These are phyloP conservation scores for Ceratosolen solmsi DNA, from an alignment of 1,140 invertebrate genomes.

Conservation along the genomic window DNA sequence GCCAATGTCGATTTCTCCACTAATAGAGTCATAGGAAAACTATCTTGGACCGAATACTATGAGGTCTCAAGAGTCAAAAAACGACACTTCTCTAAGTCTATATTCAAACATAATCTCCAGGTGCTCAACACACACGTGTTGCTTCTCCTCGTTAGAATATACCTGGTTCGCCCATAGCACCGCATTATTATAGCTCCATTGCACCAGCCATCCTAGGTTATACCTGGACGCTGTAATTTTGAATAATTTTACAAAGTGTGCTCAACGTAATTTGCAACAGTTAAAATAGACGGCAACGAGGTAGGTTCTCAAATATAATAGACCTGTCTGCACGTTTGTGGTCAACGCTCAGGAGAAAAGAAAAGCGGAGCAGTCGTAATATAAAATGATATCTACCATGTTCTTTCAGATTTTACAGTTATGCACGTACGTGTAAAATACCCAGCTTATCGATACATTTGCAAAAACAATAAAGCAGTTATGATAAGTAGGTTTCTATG, in stretches of 20 bases:
- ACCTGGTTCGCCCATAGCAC: background rate
- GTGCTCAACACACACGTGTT: too few relatives aligned
- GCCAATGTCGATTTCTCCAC: too few relatives aligned
- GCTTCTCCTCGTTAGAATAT: slow-evolving; percentile 3
- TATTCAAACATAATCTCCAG: slow-evolving; percentile 8
- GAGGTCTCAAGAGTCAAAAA: slow-evolving; percentile 11
- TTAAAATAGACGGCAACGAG: background rate
- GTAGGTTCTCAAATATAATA: background rate
- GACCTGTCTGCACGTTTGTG: background rate
- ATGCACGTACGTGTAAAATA: slow-evolving; percentile 54
- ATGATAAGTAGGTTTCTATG: too few relatives aligned
- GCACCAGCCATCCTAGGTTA: too few relatives aligned
- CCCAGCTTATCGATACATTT: slow-evolving; percentile 46
- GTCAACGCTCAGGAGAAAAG: background rate
- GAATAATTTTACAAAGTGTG: background rate
- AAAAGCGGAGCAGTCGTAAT: background rate
- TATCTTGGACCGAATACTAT: too few relatives aligned
- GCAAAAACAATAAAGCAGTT: slow-evolving; percentile 27
- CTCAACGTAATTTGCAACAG: too few relatives aligned
- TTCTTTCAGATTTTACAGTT: slow-evolving; percentile 59
- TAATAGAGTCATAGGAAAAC: too few relatives aligned
- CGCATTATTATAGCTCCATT: background rate
- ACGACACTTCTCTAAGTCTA: slow-evolving; percentile 23
- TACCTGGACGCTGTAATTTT: too few relatives aligned
- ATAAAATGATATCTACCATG: slow-evolving; percentile 55